Percentiles rank a stretch among this genome's conserved stretches.
phyloP scores from a whole-genome alignment of 2,797 vertebrate genomes.

The Zalophus californianus region DNA sequence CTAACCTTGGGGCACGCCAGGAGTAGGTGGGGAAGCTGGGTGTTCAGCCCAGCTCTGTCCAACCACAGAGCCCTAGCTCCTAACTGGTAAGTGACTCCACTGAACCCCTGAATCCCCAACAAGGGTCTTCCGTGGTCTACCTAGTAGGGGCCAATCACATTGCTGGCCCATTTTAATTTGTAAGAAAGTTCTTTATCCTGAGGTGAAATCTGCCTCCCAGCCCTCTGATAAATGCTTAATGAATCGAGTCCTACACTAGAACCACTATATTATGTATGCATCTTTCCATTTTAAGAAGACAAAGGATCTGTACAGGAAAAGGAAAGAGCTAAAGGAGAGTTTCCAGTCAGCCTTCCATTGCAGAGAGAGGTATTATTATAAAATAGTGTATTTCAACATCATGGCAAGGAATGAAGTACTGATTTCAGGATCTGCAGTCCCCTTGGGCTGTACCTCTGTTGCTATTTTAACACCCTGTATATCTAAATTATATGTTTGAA shows the following conservation, averaged over 20 bases:
- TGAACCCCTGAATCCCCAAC: background rate
- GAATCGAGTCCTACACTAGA: background rate
- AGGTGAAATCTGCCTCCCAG: background rate
- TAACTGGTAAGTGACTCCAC: background rate
- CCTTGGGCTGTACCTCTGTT: background rate
- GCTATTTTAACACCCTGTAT: background rate
- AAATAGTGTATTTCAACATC: background rate
- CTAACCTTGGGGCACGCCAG: background rate
- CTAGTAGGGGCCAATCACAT: background rate
- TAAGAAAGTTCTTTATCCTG: background rate
- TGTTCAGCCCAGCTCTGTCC: background rate
- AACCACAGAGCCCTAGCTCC: background rate
- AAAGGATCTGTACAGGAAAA: background rate
- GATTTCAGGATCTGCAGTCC: background rate
- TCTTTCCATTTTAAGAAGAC: constrained; percentile 51
- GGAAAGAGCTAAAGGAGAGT: background rate
- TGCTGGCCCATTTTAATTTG: background rate
- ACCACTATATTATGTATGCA: background rate
- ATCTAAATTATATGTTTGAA: background rate
- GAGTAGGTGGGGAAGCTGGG: background rate
- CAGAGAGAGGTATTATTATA: background rate
- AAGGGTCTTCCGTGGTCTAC: background rate
- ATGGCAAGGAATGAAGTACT: background rate
- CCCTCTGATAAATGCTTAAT: background rate
- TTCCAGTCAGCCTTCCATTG: background rate